These are phyloP conservation scores for Scartelaos histophorus DNA, from an alignment of 2,113 vertebrate species.

Conservation along the genomic window DNA sequence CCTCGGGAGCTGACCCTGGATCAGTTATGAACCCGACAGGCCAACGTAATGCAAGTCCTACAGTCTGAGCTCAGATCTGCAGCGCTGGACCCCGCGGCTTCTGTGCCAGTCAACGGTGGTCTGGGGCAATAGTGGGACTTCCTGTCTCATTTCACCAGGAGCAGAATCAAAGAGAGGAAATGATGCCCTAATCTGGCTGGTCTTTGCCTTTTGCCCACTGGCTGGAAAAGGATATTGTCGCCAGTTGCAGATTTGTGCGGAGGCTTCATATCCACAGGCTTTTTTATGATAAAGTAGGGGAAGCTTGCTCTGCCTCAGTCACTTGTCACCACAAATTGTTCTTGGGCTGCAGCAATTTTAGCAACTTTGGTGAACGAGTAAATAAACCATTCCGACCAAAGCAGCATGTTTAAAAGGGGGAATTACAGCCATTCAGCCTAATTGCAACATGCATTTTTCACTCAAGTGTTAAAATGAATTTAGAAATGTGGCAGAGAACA, in stretches of 20 bases:
- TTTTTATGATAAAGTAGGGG: constrained; percentile 27
- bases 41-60: constrained; percentile 20
- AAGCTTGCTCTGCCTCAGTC: constrained; percentile 36
- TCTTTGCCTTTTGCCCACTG: constrained; percentile 69
- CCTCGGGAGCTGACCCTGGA: constrained; percentile 45
- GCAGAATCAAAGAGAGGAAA: constrained; percentile 81
- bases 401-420: constrained; percentile 31
- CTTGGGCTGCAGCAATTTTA: constrained; percentile 62
- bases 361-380: constrained; percentile 51
- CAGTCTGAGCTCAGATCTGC: constrained; percentile 52
- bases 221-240: constrained; percentile 61
- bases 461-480: constrained; percentile 46
- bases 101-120: constrained; percentile 71
- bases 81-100: constrained; percentile 3
- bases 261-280: constrained; percentile 27
- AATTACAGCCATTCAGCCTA: constrained; percentile 56
- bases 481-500: constrained; percentile 16
- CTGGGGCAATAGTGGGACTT: constrained; percentile 78
- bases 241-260: constrained; percentile 36
- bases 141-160: constrained; percentile 77
- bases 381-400: constrained; percentile 53
- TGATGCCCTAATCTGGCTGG: constrained; percentile 76
- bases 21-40: constrained; percentile 35
- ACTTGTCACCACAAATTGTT: constrained; percentile 58
- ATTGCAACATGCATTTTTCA: constrained; percentile 58